Percentiles rank a stretch among this genome's conserved stretches.
phyloP scores from a whole-genome alignment of 2,113 vertebrate species.

The Caloenas nicobarica region DNA sequence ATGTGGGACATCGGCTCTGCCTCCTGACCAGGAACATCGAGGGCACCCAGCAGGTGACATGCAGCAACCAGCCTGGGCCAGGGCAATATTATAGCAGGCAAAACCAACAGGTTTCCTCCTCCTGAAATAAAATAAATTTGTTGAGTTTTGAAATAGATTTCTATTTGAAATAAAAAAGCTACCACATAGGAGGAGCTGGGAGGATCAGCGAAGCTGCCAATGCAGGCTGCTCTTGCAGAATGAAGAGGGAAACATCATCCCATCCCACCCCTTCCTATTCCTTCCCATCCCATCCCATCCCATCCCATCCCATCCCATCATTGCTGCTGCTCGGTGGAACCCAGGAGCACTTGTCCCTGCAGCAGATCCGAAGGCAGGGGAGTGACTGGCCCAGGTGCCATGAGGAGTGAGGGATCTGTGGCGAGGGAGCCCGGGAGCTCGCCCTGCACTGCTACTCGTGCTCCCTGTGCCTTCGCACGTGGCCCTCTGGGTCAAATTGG shows the following conservation, averaged over 20 bases:
- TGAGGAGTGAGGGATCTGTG: neutral
- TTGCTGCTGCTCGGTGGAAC: accelerated
- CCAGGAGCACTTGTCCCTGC: neutral
- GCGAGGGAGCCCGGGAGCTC: accelerated
- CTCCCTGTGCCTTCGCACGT: neutral
- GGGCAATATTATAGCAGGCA: neutral
- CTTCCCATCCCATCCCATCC: neutral
- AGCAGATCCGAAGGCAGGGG: neutral
- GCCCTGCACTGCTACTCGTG: accelerated
- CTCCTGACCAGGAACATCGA: neutral
- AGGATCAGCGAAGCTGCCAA: neutral
- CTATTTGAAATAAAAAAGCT: neutral
- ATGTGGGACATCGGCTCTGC: accelerated
- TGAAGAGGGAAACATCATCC: neutral
- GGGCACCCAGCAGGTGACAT: neutral
- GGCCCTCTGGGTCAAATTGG: neutral
- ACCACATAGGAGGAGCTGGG: neutral
- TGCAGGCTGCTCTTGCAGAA: neutral
- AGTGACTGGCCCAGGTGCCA: neutral
- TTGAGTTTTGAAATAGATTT: neutral
- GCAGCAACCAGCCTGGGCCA: neutral
- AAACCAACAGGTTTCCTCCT: neutral
- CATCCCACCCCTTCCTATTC: too few species aligned
- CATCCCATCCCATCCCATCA: too few species aligned
- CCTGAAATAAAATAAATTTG: neutral